phyloP scores from a whole-genome alignment of 2,797 vertebrate genomes.

The Danio aesculapii region DNA sequence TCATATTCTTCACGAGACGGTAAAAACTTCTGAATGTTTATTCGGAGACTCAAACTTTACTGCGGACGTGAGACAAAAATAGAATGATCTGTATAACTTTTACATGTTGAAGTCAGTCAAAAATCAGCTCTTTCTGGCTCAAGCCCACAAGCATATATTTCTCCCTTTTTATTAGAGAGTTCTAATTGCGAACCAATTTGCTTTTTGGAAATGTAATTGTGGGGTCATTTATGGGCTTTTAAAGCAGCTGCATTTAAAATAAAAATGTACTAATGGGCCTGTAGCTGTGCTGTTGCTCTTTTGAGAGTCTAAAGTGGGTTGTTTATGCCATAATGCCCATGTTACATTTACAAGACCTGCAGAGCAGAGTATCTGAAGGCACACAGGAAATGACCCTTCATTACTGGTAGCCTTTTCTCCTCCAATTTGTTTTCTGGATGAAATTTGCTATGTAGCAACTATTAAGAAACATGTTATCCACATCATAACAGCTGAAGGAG shows the following conservation, averaged over 20 bases:
- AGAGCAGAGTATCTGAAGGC: conserved; percentile 31
- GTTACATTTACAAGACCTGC: conserved; percentile 52
- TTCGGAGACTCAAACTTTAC: conserved; percentile 26
- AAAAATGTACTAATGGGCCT: conserved; percentile 53
- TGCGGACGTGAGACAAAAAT: conserved; percentile 29
- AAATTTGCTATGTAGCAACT: conserved; percentile 10
- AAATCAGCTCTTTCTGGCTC: conserved; percentile 54
- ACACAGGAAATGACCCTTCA: conserved; percentile 41
- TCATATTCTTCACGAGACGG: conserved; percentile 20
- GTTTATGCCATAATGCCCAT: conserved; percentile 52
- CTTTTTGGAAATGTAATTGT: conserved; percentile 59
- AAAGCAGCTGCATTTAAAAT: conserved; percentile 53
- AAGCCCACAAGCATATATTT: conserved; percentile 50
- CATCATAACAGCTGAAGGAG: neutral
- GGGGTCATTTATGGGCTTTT: conserved; percentile 57
- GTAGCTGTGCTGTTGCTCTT: conserved; percentile 63
- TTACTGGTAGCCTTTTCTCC: conserved; percentile 36
- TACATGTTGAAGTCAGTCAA: conserved; percentile 45
- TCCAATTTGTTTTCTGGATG: neutral
- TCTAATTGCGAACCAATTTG: conserved; percentile 63
- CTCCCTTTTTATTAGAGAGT: conserved; percentile 58
- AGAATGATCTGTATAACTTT: conserved; percentile 27
- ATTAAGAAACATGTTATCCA: neutral
- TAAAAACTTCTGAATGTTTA: conserved; percentile 35
- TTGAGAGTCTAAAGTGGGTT: conserved; percentile 54